These are phyloP conservation scores for Luffia ferchaultella DNA, from an alignment of 2,888 invertebrate genomes.

Conservation along the genomic window DNA sequence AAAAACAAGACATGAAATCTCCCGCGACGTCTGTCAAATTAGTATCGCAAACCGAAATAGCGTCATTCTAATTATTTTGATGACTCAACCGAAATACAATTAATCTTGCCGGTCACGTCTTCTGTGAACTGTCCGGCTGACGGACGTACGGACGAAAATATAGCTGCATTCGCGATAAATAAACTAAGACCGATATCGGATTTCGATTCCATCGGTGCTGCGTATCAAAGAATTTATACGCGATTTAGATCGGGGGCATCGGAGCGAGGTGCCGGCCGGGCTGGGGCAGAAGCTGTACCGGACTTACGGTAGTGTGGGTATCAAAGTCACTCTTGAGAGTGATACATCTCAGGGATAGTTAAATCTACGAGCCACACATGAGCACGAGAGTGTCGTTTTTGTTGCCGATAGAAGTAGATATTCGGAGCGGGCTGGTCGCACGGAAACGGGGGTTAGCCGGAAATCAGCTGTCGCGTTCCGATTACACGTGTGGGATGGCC, in stretches of 20 bases:
- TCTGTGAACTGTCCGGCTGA: constrained; percentile 60
- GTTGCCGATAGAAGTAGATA: no score
- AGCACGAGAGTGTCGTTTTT: no score
- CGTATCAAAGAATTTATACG: constrained; percentile 60
- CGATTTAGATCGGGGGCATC: constrained; percentile 36
- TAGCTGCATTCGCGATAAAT: constrained; percentile 63
- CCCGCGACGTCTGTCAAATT: constrained; percentile 67
- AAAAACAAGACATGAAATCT: constrained; percentile 48
- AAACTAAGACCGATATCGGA: constrained; percentile 58
- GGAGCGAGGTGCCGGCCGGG: constrained; percentile 39
- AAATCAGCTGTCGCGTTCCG: constrained; percentile 57
- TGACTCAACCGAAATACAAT: constrained; percentile 66
- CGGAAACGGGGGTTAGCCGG: constrained; percentile 29
- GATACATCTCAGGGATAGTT: no score
- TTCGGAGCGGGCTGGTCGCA: no score
- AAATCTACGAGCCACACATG: no score
- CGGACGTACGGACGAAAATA: constrained; percentile 61
- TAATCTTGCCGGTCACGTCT: constrained; percentile 63
- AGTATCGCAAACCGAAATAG: constrained; percentile 64
- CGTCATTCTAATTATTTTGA: constrained; percentile 67
- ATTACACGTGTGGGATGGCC: constrained; percentile 45
- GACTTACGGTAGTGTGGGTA: no score
- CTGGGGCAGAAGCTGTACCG: no score
- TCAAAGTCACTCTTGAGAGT: no score
- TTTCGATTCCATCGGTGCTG: constrained; percentile 64